Evolutionary conservation across 2,888 invertebrate species (phyloP), one percentile per base, ranked within the genome.

Genomic region (Leucania comma): DNA sequence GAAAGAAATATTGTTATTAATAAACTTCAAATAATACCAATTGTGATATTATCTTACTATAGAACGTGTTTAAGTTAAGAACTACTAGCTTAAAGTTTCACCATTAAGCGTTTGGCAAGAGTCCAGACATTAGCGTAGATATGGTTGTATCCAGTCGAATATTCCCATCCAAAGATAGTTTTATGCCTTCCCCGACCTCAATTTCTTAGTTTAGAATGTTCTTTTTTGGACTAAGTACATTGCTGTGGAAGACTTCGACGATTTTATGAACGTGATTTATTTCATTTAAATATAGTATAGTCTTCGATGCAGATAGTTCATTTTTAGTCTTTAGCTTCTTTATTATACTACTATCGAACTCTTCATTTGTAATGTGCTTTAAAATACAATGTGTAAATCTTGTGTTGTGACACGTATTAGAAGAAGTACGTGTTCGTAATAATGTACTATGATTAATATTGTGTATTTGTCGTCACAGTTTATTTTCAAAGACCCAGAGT

Each of bases 131-230:
- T 54, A 48, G 51, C 51, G 12, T 51, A 66, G 73, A 81, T 78
- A 78, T 60, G 69, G 67, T 72, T 54, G 48, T 35, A 69, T 58
- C 57, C 38, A 70, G 68, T 71, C n/a, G 56, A 68, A 68, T 69
- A 46, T 72, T 66, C 58, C 22, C 46, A 62, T 62, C 48, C 38
- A 38, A 58, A 67, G 17, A 65, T 72, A 77, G 58, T 68, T 78
- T 82, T 75, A 77, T 77, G 56, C 61, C 68, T 73, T 67, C 5
- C 24, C 3, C 38, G 78, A 82, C 82, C 83, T 59, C 72, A 29
- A 65, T 80, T 78, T 56, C 24, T 29, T 29, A 48, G 10, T 57
- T 60, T 42, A 58, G 50, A 61, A 63, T 67, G 4, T 35, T 71
- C 48, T 29, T 68, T 51, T 57, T 64, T 59, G n/a, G 17, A 57